These are phyloP conservation scores for Mus caroli DNA, from an alignment of 2,797 vertebrate species.

Conservation along the genomic window DNA sequence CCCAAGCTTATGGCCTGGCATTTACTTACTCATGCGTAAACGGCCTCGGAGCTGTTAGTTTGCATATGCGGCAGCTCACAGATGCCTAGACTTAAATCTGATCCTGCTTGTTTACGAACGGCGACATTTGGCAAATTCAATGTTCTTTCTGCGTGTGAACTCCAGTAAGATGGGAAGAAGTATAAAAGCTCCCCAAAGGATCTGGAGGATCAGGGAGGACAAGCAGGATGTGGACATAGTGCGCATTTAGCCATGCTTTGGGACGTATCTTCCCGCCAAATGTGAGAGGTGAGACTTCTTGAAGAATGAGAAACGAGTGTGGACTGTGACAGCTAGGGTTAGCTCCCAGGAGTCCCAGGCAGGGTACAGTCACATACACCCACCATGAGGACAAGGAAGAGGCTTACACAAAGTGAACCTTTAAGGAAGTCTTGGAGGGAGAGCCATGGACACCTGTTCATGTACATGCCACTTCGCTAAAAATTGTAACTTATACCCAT, in stretches of 20 bases:
- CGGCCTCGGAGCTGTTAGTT: too few relatives aligned
- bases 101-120: neutral
- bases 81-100: neutral
- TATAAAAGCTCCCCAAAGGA: neutral
- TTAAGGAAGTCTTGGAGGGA: conserved; percentile 22
- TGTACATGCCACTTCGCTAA: neutral
- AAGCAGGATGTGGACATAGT: neutral
- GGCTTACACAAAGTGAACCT: neutral
- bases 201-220: neutral
- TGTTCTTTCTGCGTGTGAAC: neutral
- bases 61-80: neutral
- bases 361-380: neutral
- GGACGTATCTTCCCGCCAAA: neutral
- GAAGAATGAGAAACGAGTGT: neutral
- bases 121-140: neutral
- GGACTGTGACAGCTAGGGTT: neutral
- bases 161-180: neutral
- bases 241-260: neutral
- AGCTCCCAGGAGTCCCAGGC: neutral
- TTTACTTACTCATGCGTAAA: too few relatives aligned
- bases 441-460: neutral
- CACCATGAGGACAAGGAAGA: neutral
- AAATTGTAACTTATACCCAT: neutral
- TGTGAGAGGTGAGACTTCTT: neutral
- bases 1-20: too few relatives aligned